phyloP scores from a whole-genome alignment of 2,797 vertebrate genomes.

The Lycodopsis pacificus region DNA sequence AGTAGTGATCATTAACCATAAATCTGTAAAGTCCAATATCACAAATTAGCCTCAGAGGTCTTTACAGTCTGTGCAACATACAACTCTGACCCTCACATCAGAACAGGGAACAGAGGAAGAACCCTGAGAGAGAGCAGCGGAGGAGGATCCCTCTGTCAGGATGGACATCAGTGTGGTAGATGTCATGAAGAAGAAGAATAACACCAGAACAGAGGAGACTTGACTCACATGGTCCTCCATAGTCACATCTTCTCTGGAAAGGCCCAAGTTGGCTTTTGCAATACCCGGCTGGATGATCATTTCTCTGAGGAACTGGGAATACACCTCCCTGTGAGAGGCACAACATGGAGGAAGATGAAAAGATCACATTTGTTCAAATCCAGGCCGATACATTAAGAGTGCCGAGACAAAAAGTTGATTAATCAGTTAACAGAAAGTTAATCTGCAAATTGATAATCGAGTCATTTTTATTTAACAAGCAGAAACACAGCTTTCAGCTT shows the following conservation, averaged over 20 bases:
- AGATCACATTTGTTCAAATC: not conserved
- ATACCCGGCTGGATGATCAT: conserved; percentile 99
- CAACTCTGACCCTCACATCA: no score
- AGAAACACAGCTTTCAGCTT: not conserved
- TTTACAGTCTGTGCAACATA: no score
- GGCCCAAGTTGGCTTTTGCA: conserved; percentile 94
- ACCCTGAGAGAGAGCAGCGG: no score
- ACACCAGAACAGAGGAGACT: not conserved
- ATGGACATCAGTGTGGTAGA: no score
- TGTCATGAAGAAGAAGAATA: no score
- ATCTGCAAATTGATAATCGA: not conserved
- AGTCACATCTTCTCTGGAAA: conserved; percentile 96
- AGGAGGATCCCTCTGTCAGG: no score
- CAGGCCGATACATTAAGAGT: not conserved
- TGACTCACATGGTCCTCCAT: conserved; percentile 96
- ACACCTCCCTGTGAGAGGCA: conserved; percentile 87
- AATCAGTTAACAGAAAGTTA: not conserved
- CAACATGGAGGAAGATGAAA: not conserved
- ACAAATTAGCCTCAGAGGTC: no score
- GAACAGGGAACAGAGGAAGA: no score
- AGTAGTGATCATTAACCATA: no score
- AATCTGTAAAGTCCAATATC: no score
- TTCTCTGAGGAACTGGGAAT: conserved; percentile 95
- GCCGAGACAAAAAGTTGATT: not conserved
- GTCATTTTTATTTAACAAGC: not conserved